Evolutionary conservation across 2,113 vertebrate species (phyloP), one percentile per base, ranked within the genome.

Genomic region (Muntiacus muntjak): DNA sequence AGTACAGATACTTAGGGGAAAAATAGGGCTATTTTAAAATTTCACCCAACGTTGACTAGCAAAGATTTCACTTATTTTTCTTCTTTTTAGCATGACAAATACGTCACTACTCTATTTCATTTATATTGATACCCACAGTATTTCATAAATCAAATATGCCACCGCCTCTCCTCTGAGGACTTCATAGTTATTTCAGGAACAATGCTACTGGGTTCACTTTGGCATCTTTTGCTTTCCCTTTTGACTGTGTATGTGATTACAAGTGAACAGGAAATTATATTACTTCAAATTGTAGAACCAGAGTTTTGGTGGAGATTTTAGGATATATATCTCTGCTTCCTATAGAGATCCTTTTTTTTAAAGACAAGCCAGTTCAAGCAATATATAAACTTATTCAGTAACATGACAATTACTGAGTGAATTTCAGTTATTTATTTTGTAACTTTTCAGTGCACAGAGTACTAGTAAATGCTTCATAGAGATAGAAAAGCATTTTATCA

Each of bases 141-240:
- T 90, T 85, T 87, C 23, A 58, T 85, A 30, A 86, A n/a, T 50
- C 55, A 67, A 87, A 47, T 58, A 57, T 40, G 12, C 14, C 1
- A 12, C 81, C 60, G 6, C 15, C 36, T 89, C 14, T 76, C 28
- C 7, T 26, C 36, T 52, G 45, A 89, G 5, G 26, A 62, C 55
- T 76, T 47, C 13, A 16, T 52, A 16, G n/a, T 52, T 54, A 33
- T 85, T 88, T 96, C 47, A 88, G 15, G 93, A 91, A 25, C 26
- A 90, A 0, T 7, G 4, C 43, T 57, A 36, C n/a, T n/a, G 25
- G 52, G 57, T 71, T 60, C 57, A 88, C 50, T 83, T 91, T 67
- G 60, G 33, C 45, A 17, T 47, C 6, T 40, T 98, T 95, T 93
- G 14, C 45, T 97, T 92, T 98, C 43, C 82, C 14, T 79, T 94